Evolutionary conservation across 2,888 invertebrate species (phyloP).

Genomic region (Vanessa cardui): DNA sequence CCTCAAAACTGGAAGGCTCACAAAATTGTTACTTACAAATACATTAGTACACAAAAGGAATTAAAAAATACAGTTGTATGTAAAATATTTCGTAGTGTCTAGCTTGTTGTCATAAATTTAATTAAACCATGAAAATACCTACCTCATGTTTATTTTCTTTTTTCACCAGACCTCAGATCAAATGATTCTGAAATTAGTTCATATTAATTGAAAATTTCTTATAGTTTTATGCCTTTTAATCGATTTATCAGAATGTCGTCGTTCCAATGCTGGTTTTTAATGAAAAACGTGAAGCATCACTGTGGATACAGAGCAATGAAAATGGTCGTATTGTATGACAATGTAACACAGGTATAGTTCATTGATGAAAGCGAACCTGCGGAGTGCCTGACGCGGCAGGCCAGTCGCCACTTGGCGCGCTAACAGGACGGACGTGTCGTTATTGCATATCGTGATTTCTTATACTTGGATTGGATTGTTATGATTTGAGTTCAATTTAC

Average conservation of each 20-base stretch:
- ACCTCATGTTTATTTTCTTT: not conserved
- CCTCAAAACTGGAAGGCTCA: too few relatives aligned
- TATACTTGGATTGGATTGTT: constrained; percentile 14
- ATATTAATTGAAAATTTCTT: constrained; percentile 9
- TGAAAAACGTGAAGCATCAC: not conserved
- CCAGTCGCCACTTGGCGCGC: constrained; percentile 70
- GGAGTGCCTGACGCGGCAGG: constrained; percentile 16
- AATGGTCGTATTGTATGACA: constrained; percentile 25
- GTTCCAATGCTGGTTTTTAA: constrained; percentile 6
- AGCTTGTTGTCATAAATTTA: too few relatives aligned
- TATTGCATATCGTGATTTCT: not conserved
- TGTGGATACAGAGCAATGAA: constrained; percentile 15
- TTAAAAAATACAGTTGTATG: too few relatives aligned
- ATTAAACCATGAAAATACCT: too few relatives aligned
- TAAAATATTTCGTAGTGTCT: too few relatives aligned
- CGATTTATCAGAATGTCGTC: not conserved
- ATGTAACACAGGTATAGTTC: constrained; percentile 25
- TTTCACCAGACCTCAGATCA: not conserved
- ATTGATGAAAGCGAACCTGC: constrained; percentile 37
- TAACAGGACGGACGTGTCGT: constrained; percentile 48
- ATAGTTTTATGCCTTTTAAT: not conserved
- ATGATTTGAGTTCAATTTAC: constrained; percentile 22
- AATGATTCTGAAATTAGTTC: not conserved
- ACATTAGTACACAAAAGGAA: too few relatives aligned
- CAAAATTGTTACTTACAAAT: too few relatives aligned